Base-by-base conservation (phyloP, 2,113 vertebrate species). In the Corythornis vintsioides region DNA sequence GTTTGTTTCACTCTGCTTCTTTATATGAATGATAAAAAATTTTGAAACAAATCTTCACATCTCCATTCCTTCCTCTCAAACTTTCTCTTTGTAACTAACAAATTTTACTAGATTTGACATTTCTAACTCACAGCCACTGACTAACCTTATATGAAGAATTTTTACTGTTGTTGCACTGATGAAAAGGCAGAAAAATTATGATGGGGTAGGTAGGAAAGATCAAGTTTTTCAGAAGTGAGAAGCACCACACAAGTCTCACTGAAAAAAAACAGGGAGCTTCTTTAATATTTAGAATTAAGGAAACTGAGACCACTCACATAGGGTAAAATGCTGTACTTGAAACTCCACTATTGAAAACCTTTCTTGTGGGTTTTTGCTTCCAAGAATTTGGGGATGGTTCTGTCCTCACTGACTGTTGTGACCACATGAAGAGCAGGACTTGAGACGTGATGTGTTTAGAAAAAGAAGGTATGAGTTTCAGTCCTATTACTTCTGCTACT, bases 11-110 rank as follows among this genome's bases (percentile, higher is more conserved):
- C 53, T 43, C 50, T 70, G 59, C 6, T 66, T 89, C 83, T 85
- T 82, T 24, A 56, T 35, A 60, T 20, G 40, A 78, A 50, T 24
- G 43, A 87, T 82, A 78, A 91, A 88, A 79, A 50, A 11, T 4
- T 71, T 74, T 85, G 28, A 77, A 94, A 63, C 31, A 86, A 83
- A 19, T 74, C 28, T 48, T 87, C 69, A 77, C 42, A 87, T 56
- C 50, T 80, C 64, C 73, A 35, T n/a, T 88, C 50, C 69, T 88
- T 79, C 86, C 59, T 66, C 78, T 82, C 84, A 88, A 66, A 75
- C 48, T 48, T 59, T 33, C 38, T 74, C 56, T 70, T 35, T 80
- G 60, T 57, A 83, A 89, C 85, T 96, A 97, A 96, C 81, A 52
- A 28, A 53, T 70, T 56, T 72, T 82, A 84, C 69, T 82, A 91